A percentile compares a stretch with the other conserved stretches of the same genome.
Evolutionary conservation across 1,140 invertebrate genomes (phyloP).

Genomic region (Plectrocnemia conspersa): DNA sequence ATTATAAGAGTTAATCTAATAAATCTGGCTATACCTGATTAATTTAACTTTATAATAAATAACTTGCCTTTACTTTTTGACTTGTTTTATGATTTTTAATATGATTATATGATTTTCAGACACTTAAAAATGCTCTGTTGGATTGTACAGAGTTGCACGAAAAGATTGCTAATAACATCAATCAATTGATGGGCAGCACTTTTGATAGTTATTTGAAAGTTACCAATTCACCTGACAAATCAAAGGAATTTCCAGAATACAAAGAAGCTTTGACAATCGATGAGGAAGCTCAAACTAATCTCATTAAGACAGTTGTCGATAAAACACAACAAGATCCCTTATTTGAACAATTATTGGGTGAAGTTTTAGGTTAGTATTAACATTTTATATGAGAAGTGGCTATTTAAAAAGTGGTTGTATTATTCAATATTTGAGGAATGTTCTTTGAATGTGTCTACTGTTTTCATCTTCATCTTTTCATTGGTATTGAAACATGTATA

Average conservation of each 20-base stretch:
- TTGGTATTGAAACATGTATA: too few species aligned
- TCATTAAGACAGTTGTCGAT: slow-evolving; percentile 30
- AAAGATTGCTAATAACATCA: slow-evolving; percentile 32
- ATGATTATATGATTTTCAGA: too few species aligned
- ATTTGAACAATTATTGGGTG: slow-evolving; percentile 30
- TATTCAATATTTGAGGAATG: too few species aligned
- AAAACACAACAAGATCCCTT: slow-evolving; percentile 33
- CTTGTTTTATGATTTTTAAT: not conserved
- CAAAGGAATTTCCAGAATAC: not conserved
- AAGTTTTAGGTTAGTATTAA: slow-evolving; percentile 21
- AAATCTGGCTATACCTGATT: too few species aligned
- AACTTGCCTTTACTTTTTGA: not conserved
- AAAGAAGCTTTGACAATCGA: not conserved
- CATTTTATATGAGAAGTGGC: not conserved
- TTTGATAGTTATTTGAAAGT: not conserved
- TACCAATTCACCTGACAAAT: not conserved
- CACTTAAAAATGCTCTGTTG: slow-evolving; percentile 25
- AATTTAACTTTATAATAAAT: too few species aligned
- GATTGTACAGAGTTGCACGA: slow-evolving; percentile 31
- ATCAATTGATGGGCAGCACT: slow-evolving; percentile 11
- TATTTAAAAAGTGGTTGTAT: not conserved
- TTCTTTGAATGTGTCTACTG: too few species aligned
- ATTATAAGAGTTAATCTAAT: too few species aligned
- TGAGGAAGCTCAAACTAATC: slow-evolving; percentile 1
- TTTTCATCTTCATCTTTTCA: too few species aligned